These are phyloP conservation scores for Calidris pygmaea DNA, from an alignment of 2,113 vertebrate species.

Conservation along the genomic window DNA sequence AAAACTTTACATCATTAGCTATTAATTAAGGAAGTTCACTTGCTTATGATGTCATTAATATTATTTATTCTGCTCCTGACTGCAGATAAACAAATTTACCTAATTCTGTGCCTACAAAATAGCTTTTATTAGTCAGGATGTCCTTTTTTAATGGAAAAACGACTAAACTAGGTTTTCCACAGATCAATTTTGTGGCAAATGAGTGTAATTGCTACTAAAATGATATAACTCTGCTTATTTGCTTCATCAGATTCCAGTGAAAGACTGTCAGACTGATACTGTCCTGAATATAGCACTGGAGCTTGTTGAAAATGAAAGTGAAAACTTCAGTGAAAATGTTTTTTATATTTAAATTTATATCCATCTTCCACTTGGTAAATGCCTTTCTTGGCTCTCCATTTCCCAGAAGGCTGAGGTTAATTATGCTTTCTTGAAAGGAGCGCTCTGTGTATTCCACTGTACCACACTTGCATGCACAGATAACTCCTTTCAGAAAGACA, in stretches of 20 bases:
- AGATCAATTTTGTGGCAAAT: neutral
- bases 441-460: neutral
- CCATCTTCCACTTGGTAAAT: neutral
- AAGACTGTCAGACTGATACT: neutral
- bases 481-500: slow-evolving; percentile 24
- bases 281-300: neutral
- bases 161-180: neutral
- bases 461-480: neutral
- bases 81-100: neutral
- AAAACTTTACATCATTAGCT: neutral
- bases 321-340: neutral
- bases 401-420: neutral
- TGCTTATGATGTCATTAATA: neutral
- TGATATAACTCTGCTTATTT: neutral
- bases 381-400: neutral
- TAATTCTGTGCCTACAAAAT: neutral
- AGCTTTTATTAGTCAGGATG: neutral
- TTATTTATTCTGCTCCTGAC: neutral
- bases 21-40: neutral
- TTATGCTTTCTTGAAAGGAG: neutral
- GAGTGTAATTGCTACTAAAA: neutral
- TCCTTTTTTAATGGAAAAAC: neutral
- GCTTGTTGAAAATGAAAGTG: neutral
- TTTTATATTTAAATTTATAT: neutral
- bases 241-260: neutral